Percentiles rank a stretch among this genome's conserved stretches.
Evolutionary conservation across 2,797 vertebrate species (phyloP).

Genomic region (Trichosurus vulpecula): DNA sequence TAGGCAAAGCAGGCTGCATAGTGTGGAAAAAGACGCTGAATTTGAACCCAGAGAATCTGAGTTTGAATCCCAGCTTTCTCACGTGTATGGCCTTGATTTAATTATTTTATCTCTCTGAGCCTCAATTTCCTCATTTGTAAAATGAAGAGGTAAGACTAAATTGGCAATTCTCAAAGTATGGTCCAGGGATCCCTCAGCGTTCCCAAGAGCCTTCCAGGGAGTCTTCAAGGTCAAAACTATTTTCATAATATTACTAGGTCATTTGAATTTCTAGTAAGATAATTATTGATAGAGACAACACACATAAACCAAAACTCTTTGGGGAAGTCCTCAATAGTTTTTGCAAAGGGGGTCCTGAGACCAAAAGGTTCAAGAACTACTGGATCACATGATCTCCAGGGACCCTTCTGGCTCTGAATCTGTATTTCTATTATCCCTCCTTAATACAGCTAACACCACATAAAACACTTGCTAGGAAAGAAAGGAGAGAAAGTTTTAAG

Average conservation of each 20-base stretch:
- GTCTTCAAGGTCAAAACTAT: not conserved
- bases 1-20: not conserved
- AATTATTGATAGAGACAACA: not conserved
- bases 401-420: not conserved
- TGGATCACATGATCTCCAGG: not conserved
- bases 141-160: not conserved
- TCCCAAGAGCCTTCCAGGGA: not conserved
- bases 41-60: not conserved
- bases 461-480: slow-evolving; percentile 42
- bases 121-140: not conserved
- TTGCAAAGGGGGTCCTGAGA: not conserved
- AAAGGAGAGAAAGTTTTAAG: slow-evolving; percentile 39
- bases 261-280: not conserved
- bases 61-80: not conserved
- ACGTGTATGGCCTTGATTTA: not conserved
- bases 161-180: not conserved
- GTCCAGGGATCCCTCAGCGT: not conserved
- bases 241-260: not conserved
- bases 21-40: slow-evolving; percentile 15
- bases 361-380: not conserved
- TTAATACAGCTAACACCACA: slow-evolving; percentile 23
- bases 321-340: not conserved
- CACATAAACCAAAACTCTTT: not conserved
- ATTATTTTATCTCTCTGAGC: not conserved
- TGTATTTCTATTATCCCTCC: not conserved